Conservation (phyloP, 2,888 invertebrate species). For the Cyrtodaria siliqua region DNA sequence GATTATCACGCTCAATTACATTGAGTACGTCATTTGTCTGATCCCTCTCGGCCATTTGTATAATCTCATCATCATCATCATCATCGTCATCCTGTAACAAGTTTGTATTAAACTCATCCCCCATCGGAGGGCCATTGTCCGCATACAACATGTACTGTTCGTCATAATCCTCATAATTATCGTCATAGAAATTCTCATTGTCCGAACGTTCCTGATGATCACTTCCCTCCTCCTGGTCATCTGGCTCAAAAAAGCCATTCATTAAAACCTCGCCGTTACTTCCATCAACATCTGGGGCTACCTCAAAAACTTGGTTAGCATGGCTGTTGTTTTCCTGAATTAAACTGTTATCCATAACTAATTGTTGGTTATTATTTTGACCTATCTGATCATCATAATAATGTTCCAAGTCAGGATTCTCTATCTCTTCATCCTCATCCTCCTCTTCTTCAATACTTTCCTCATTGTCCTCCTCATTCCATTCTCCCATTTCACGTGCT, state of each 20-base stretch:
- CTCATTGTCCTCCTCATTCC: slow-evolving; percentile 71
- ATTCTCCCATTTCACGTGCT: slow-evolving; percentile 80
- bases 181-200: slow-evolving; percentile 81
- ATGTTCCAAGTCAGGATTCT: slow-evolving; percentile 79
- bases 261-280: slow-evolving; percentile 65
- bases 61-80: slow-evolving; percentile 78
- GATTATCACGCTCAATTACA: slow-evolving; percentile 58
- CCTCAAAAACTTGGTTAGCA: slow-evolving; percentile 54
- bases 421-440: slow-evolving; percentile 72
- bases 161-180: slow-evolving; percentile 81
- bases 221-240: slow-evolving; percentile 60
- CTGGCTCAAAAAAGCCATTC: slow-evolving; percentile 72
- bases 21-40: slow-evolving; percentile 60
- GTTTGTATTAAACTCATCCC: slow-evolving; percentile 77
- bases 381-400: slow-evolving; percentile 79
- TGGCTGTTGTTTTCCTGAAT: slow-evolving; percentile 49
- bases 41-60: slow-evolving; percentile 72
- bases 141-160: slow-evolving; percentile 80
- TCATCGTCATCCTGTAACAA: slow-evolving; percentile 72
- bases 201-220: slow-evolving; percentile 77
- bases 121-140: slow-evolving; percentile 70
- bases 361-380: slow-evolving; percentile 61
- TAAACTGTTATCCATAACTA: slow-evolving; percentile 62
- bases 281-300: slow-evolving; percentile 52
- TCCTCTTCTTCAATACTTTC: slow-evolving; percentile 72